Base-by-base conservation (phyloP, 2,113 vertebrate genomes). In the Boleophthalmus pectinirostris region DNA sequence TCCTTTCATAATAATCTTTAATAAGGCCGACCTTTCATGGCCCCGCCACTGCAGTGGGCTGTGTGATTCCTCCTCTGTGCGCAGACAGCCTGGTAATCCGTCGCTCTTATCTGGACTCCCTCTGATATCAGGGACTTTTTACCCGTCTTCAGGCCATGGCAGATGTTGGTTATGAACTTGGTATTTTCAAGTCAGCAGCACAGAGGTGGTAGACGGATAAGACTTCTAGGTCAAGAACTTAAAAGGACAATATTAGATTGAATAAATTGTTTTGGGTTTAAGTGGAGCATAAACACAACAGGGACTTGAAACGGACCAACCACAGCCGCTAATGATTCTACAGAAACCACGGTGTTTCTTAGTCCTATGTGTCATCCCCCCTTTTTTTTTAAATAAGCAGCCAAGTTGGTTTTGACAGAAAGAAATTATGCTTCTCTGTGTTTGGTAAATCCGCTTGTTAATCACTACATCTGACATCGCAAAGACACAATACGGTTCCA, bases 11-110 rank as follows among this genome's bases (percentile, higher is more conserved):
- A 79, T 85, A 90, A 87, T 85, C 75, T 87, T 78, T 84, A 85
- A 88, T 88, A 85, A 83, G 68, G 64, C 78, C 72, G 75, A 91
- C 83, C 89, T 91, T 86, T 91, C 87, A 91, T 85, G 84, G 78
- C 83, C 81, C 75, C 73, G 78, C 81, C 71, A 81, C 68, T 89
- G 85, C 88, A 73, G 72, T 35, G 75, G 78, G 81, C 71, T 54
- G 81, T 77, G 72, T 79, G 87, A 80, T 82, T 90, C 73, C 68
- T 75, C 75, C 81, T 74, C 77, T 74, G 78, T 82, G n/a, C 70
- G 76, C 83, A 70, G 74, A 81, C 84, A 76, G 83, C 68, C 78
- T 49, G 75, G 73, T 90, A 89, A 90, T 90, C 85, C 85, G 54
- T 73, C 70, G 68, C 82, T 82, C 77, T 85, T 82, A 87, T 89